Conservation (phyloP, 1,140 invertebrate species). For the Diachasmimorpha longicaudata region DNA sequence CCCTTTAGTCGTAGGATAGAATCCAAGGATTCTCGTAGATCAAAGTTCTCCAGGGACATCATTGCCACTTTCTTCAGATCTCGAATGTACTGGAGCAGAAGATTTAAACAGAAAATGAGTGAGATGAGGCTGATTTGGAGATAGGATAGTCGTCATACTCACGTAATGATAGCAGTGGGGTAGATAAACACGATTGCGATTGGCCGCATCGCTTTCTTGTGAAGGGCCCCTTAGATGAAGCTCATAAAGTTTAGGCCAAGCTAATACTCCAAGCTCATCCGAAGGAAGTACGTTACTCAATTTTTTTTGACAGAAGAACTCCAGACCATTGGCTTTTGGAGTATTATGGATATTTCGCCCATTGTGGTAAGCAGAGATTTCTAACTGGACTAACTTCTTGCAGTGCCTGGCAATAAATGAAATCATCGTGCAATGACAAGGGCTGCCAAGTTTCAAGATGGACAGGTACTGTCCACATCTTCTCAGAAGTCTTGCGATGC, state of each 20-base stretch:
- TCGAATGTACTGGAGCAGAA: background rate
- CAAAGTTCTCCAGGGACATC: background rate
- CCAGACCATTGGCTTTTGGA: background rate
- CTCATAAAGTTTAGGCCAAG: background rate
- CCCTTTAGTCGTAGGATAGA: background rate
- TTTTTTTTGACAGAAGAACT: background rate
- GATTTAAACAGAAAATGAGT: background rate
- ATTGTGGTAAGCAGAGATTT: background rate
- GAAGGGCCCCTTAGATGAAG: too few species aligned
- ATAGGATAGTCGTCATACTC: background rate
- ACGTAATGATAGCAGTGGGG: background rate
- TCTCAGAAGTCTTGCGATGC: background rate
- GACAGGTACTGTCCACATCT: background rate
- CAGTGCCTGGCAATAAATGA: background rate
- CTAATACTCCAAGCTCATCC: background rate
- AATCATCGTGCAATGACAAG: background rate
- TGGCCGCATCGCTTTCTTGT: too few species aligned
- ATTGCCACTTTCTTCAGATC: background rate
- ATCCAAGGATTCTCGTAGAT: background rate
- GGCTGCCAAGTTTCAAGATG: background rate
- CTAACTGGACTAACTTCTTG: background rate
- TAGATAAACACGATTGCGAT: too few species aligned
- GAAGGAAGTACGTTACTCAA: background rate
- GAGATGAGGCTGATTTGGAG: background rate
- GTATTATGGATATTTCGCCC: background rate